Percentiles rank a stretch among this genome's conserved stretches.
phyloP scores from a whole-genome alignment of 53 echinoderm and acorn worm species.

The Stichopus horrens region DNA sequence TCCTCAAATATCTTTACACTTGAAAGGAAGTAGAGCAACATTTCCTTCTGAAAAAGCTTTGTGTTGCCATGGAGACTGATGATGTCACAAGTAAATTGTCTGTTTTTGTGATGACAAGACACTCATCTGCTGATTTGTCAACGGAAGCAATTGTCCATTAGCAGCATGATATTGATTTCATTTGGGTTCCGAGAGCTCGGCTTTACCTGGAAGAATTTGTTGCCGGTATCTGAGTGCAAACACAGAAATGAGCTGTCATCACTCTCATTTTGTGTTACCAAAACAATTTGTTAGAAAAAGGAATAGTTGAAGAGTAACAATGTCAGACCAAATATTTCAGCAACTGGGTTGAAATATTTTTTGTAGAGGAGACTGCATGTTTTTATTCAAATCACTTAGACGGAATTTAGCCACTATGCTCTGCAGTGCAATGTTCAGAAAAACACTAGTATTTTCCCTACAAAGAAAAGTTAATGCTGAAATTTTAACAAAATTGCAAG shows the following conservation, averaged over 20 bases:
- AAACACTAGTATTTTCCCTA: too few species aligned
- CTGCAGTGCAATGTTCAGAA: too few species aligned
- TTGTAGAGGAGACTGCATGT: too few species aligned
- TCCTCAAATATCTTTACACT: not conserved
- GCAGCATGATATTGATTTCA: not conserved
- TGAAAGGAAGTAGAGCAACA: not conserved
- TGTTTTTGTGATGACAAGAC: slow-evolving; percentile 12
- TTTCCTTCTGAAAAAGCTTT: not conserved
- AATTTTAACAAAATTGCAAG: too few species aligned
- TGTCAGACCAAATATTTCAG: too few species aligned
- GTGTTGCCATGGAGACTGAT: slow-evolving; percentile 10
- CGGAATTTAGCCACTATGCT: too few species aligned
- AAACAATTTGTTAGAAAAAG: too few species aligned
- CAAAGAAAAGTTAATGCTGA: too few species aligned
- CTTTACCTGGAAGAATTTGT: not conserved
- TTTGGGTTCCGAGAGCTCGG: not conserved
- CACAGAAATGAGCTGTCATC: not conserved
- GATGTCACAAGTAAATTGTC: slow-evolving; percentile 18
- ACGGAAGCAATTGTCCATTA: slow-evolving; percentile 31
- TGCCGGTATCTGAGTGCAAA: not conserved
- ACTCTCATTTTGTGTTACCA: not conserved
- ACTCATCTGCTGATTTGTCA: not conserved
- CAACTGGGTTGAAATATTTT: too few species aligned
- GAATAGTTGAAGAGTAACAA: too few species aligned
- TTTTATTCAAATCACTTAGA: too few species aligned